phyloP scores from a whole-genome alignment of 2,797 vertebrate genomes.

The Anas acuta region DNA sequence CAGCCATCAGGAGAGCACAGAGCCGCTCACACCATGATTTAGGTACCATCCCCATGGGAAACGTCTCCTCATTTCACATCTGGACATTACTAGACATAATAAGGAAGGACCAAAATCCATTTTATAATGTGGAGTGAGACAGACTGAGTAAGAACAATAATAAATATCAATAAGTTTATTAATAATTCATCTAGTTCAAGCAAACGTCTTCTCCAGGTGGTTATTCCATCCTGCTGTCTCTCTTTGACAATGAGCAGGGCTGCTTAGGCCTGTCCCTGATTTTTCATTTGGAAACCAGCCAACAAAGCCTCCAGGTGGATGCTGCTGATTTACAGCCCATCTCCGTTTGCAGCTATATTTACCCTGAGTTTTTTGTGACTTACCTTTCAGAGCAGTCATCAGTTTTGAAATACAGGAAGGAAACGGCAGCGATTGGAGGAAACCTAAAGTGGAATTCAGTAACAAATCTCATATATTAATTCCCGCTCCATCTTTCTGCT shows the following conservation, averaged over 20 bases:
- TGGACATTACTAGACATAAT: neutral
- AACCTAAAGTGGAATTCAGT: neutral
- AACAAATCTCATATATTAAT: constrained; percentile 25
- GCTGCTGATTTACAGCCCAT: constrained; percentile 81
- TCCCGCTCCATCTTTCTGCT: neutral
- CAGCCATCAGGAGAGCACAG: neutral
- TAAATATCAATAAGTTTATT: constrained; percentile 50
- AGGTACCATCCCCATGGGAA: accelerated
- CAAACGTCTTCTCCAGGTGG: constrained; percentile 84
- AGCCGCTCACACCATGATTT: neutral
- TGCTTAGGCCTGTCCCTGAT: constrained; percentile 85
- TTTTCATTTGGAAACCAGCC: constrained; percentile 81
- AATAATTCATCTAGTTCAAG: constrained; percentile 81
- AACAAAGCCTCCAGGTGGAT: constrained; percentile 84
- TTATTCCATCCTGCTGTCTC: constrained; percentile 86
- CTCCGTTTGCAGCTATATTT: constrained; percentile 50
- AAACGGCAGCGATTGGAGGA: constrained; percentile 1
- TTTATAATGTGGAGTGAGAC: neutral
- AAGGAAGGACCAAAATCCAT: neutral
- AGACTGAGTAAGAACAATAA: constrained; percentile 25
- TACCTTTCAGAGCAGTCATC: constrained; percentile 80
- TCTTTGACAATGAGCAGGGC: constrained; percentile 85
- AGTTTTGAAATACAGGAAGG: constrained; percentile 59
- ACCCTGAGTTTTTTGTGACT: constrained; percentile 61
- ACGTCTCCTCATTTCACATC: neutral